phyloP scores from a whole-genome alignment of 1,140 invertebrate genomes.

The Rhopalosiphum maidis region DNA sequence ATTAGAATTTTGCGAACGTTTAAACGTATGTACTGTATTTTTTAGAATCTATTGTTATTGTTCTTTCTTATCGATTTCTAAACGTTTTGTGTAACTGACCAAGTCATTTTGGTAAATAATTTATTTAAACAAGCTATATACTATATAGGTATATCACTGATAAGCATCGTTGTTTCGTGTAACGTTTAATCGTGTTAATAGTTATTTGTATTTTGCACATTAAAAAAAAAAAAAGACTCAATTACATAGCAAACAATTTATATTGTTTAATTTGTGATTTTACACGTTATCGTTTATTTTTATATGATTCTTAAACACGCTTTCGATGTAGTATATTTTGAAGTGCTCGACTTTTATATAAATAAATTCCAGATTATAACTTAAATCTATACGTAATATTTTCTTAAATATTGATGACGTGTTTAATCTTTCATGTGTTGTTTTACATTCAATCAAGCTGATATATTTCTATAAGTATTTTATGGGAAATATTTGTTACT shows the following conservation, averaged over 20 bases:
- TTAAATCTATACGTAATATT: background rate
- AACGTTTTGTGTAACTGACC: background rate
- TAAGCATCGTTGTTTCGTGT: background rate
- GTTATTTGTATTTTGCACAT: background rate
- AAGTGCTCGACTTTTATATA: background rate
- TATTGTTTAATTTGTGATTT: background rate
- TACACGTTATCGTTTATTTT: background rate
- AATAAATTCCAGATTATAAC: background rate
- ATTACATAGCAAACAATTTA: background rate
- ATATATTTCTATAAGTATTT: background rate
- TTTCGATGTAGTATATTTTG: background rate
- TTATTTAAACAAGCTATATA: background rate
- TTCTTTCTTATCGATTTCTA: background rate
- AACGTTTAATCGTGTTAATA: background rate
- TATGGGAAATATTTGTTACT: background rate
- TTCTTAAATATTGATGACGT: background rate
- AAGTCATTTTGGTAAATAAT: too few species aligned
- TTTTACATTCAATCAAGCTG: background rate
- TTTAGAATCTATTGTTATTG: background rate
- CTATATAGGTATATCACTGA: background rate
- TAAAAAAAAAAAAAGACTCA: background rate
- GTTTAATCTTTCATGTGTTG: background rate
- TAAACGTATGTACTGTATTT: background rate
- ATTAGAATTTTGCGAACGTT: background rate
- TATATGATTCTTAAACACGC: background rate